Percentiles rank a stretch among this genome's conserved stretches.
Evolutionary conservation across 2,888 invertebrate genomes (phyloP).

Genomic region (Polydrusus pterygomalis): DNA sequence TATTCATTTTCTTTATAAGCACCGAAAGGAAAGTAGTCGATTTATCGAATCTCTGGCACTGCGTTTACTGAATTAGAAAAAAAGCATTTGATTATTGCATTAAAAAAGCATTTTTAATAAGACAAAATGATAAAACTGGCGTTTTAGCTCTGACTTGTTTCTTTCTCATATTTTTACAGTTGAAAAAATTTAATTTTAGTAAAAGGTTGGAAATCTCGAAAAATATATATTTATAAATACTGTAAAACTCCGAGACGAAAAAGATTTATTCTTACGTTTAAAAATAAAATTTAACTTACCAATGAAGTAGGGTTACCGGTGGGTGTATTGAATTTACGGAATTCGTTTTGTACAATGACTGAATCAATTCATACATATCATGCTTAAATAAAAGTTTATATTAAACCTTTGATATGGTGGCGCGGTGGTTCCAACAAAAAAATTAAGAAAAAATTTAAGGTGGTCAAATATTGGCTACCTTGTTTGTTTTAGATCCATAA

Average conservation of each 20-base stretch:
- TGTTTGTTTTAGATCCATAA: too few species aligned
- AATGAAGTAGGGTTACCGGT: neutral
- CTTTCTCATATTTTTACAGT: neutral
- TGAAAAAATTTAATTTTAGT: neutral
- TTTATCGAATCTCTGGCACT: too few species aligned
- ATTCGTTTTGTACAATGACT: neutral
- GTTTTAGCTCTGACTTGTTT: conserved; percentile 4
- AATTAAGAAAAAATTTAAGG: too few species aligned
- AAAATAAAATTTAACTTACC: conserved; percentile 1
- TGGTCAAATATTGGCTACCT: too few species aligned
- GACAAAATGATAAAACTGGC: neutral
- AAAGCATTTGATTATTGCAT: neutral
- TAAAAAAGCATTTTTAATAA: neutral
- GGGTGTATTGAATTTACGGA: neutral
- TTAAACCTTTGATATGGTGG: too few species aligned
- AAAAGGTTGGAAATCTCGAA: neutral
- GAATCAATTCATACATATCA: neutral
- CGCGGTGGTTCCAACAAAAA: too few species aligned
- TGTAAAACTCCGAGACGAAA: neutral
- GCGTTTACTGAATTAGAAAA: too few species aligned
- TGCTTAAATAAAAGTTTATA: neutral
- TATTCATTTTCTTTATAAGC: too few species aligned
- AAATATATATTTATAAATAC: neutral
- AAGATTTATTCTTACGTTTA: conserved; percentile 9
- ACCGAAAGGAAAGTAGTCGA: too few species aligned